These are phyloP conservation scores for Gymnocypris eckloni DNA, from an alignment of 2,797 vertebrate species.

Conservation along the genomic window DNA sequence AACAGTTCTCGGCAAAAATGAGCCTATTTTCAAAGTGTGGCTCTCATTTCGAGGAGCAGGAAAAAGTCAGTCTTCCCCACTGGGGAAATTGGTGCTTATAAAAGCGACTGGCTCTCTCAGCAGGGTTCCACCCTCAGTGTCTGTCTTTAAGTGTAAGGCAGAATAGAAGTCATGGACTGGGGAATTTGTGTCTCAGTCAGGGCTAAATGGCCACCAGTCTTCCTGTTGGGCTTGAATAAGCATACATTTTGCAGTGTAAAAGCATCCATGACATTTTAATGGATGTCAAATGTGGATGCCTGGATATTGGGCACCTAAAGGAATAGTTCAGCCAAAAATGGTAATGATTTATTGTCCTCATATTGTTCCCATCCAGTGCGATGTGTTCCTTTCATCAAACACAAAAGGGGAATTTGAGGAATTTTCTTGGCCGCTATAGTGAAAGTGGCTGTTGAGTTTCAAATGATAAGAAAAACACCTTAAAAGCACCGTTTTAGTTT, in stretches of 20 bases:
- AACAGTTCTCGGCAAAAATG: constrained; percentile 36
- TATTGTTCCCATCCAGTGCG: neutral
- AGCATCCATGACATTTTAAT: neutral
- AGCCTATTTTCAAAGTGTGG: constrained; percentile 48
- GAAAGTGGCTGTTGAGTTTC: neutral
- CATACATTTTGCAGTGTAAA: neutral
- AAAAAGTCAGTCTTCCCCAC: constrained; percentile 36
- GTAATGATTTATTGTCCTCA: neutral
- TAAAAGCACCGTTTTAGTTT: neutral
- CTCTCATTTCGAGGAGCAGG: constrained; percentile 44
- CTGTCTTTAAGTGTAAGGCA: constrained; percentile 38
- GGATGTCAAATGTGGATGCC: neutral
- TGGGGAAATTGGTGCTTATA: constrained; percentile 56
- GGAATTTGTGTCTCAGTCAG: constrained; percentile 30
- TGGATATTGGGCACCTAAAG: neutral
- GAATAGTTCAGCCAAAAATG: neutral
- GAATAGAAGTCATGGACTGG: constrained; percentile 40
- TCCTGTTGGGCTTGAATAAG: constrained; percentile 16
- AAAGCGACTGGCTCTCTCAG: constrained; percentile 49
- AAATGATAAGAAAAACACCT: neutral
- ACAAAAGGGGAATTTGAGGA: neutral
- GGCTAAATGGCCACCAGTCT: constrained; percentile 3
- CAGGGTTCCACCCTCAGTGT: constrained; percentile 42
- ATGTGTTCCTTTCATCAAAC: neutral
- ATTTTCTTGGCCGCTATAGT: neutral